Percentiles rank a stretch among this genome's conserved stretches.
Evolutionary conservation across 2,113 vertebrate genomes (phyloP).

Genomic region (Sceloporus tristichus): DNA sequence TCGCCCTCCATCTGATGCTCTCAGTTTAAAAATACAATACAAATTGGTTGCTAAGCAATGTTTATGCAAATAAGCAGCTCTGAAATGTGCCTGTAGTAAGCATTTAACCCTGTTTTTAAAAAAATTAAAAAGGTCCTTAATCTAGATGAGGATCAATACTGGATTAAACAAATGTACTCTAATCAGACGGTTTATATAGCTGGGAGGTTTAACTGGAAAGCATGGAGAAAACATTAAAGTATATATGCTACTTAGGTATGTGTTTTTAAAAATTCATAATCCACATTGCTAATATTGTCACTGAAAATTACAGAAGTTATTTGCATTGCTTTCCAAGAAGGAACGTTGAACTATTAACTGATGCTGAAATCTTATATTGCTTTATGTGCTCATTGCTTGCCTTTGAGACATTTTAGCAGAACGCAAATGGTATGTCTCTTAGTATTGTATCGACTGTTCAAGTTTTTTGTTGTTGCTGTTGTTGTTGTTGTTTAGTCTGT

Average conservation of each 20-base stretch:
- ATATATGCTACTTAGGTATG: neutral
- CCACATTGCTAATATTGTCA: neutral
- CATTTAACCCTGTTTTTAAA: conserved; percentile 38
- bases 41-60: conserved; percentile 69
- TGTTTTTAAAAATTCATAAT: neutral
- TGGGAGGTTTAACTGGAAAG: neutral
- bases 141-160: neutral
- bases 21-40: conserved; percentile 36
- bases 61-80: conserved; percentile 50
- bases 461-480: neutral
- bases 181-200: fast-evolving
- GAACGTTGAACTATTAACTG: neutral
- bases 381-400: neutral
- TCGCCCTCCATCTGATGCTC: conserved; percentile 65
- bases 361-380: neutral
- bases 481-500: neutral
- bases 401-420: neutral
- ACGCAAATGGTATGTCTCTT: neutral
- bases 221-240: fast-evolving
- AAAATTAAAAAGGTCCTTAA: conserved; percentile 16
- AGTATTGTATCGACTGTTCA: neutral
- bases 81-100: conserved; percentile 48
- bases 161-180: neutral
- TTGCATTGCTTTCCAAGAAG: neutral
- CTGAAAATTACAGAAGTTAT: neutral